Conservation (phyloP, 2,113 vertebrate species). For the Heterochromis multidens region DNA sequence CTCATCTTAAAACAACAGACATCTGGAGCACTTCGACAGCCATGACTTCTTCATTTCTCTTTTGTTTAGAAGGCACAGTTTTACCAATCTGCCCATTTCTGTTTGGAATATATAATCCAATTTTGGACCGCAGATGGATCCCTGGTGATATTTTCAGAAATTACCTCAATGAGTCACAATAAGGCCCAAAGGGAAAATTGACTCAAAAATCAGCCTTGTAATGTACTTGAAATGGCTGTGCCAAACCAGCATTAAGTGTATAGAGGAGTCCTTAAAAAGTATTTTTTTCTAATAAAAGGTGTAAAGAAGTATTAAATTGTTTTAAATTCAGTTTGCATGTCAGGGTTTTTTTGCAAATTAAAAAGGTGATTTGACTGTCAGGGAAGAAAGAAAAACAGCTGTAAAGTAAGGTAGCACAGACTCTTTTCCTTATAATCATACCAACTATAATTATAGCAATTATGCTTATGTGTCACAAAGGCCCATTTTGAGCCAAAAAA, state of each 20-base stretch:
- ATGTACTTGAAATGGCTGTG: fast-evolving
- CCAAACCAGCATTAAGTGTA: background rate
- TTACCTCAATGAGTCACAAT: background rate
- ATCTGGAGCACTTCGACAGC: background rate
- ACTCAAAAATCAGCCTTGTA: background rate
- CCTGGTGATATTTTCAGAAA: background rate
- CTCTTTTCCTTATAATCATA: background rate
- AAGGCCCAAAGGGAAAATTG: background rate
- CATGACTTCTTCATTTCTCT: background rate
- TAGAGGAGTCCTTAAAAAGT: background rate
- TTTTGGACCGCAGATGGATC: background rate
- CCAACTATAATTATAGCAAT: background rate
- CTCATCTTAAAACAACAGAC: background rate
- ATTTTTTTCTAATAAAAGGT: fast-evolving
- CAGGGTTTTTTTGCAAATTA: background rate
- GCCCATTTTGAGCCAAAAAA: no score
- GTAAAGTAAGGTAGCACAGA: fast-evolving
- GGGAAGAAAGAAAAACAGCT: fast-evolving
- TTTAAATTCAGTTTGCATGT: background rate
- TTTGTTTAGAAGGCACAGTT: background rate
- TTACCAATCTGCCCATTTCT: background rate
- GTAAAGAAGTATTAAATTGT: no score
- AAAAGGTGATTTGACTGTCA: background rate
- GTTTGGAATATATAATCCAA: background rate
- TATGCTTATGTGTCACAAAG: background rate